Base-by-base conservation (phyloP, 2,797 vertebrate genomes). In the Liparis tanakae region DNA sequence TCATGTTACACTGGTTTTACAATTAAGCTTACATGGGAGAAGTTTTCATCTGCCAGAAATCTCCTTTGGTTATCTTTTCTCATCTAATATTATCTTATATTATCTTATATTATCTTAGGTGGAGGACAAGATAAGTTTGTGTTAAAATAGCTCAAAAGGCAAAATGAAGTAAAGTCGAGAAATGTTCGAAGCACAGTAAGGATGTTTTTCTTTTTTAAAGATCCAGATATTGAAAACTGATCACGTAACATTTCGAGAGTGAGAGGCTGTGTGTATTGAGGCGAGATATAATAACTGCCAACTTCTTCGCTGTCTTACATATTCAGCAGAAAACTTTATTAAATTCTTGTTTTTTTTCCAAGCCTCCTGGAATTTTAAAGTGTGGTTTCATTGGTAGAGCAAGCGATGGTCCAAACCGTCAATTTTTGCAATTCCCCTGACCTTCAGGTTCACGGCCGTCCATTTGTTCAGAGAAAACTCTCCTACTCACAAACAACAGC, bases 401-500 rank as follows among this genome's bases (percentile, higher is more conserved):
- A 41, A 33, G 34, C 1, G 1, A 9, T 4, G 55, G 22, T 59
- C 10, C 50, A n/a, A 70, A 70, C 2, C 53, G 7, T 50, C 2
- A 2, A 33, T 58, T 59, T 20, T 48, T 77, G 17, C 25, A 2
- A 13, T 65, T 78, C 8, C 15, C 0, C 6, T 72, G 74, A 71
- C 62, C 55, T 81, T 67, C 7, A 63, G n/a, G 68, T 69, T 83
- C 66, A 78, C 0, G 7, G 62, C 2, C 7, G 0, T 57, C 12
- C 4, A 22, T 85, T 72, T 70, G 60, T 70, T 71, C 22, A 36
- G 9, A 57, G 12, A 33, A 41, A 68, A 43, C 36, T 60, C 5
- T 74, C 39, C 15, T 73, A 54, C 62, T 55, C 13, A 56, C 44
- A 64, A 64, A 76, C 41, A 85, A 54, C 30, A 20, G 61, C 74